phyloP scores from a whole-genome alignment of 2,113 vertebrate species.

The Glareola pratincola region DNA sequence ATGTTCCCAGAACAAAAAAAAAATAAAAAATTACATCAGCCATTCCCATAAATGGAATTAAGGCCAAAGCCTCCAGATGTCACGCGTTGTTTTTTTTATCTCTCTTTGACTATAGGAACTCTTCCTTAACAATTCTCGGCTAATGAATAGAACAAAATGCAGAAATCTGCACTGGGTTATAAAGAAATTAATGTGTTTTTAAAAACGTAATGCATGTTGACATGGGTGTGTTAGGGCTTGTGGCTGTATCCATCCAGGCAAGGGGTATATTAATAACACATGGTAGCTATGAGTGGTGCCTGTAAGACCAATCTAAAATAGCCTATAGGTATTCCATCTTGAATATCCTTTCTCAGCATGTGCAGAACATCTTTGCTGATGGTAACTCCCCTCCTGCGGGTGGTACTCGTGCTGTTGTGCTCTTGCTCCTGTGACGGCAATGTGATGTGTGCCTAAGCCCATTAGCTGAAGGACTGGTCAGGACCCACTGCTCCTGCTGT shows the following conservation, averaged over 20 bases:
- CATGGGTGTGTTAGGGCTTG: background rate
- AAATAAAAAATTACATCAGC: constrained; percentile 24
- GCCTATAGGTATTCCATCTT: background rate
- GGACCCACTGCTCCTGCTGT: background rate
- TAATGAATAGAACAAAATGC: constrained; percentile 27
- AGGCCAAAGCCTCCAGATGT: constrained; percentile 53
- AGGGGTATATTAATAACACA: background rate
- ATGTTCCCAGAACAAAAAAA: constrained; percentile 31
- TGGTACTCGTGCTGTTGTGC: background rate
- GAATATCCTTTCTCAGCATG: background rate
- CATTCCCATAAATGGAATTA: background rate
- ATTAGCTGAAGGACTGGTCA: background rate
- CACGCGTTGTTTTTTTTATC: background rate
- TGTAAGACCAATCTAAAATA: background rate
- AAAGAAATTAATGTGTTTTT: background rate
- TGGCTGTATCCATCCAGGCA: background rate
- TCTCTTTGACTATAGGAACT: background rate
- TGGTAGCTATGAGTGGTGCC: background rate
- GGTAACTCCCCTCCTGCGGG: background rate
- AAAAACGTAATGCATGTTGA: background rate
- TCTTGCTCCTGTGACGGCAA: background rate
- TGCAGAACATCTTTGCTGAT: background rate
- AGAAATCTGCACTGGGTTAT: constrained; percentile 43
- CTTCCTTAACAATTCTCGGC: constrained; percentile 5
- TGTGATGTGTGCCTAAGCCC: background rate